Percentiles rank a stretch among this genome's conserved stretches.
Evolutionary conservation across 1,140 invertebrate genomes (phyloP).

Genomic region (Mesaphorura yosii): DNA sequence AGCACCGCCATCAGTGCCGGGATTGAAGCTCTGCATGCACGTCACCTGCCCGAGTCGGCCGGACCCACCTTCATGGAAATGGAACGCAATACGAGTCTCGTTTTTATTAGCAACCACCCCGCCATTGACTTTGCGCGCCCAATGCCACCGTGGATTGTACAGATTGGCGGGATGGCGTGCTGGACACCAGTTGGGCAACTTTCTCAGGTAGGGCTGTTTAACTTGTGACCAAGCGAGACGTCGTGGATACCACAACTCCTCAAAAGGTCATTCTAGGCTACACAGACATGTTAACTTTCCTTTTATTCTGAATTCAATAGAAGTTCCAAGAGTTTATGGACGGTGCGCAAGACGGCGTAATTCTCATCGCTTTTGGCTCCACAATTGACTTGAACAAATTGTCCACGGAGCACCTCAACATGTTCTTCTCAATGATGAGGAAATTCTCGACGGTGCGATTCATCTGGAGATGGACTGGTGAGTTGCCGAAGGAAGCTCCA

Average conservation of each 20-base stretch:
- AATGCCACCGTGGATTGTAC: conserved; percentile 6
- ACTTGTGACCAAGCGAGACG: no score
- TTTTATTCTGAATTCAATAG: no score
- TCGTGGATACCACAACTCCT: no score
- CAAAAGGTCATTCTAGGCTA: no score
- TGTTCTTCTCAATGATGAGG: conserved; percentile 19
- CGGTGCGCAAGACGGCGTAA: conserved; percentile 21
- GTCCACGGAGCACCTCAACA: not conserved
- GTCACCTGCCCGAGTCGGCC: not conserved
- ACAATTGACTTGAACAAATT: conserved; percentile 8
- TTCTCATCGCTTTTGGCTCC: conserved; percentile 24
- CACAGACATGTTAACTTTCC: no score
- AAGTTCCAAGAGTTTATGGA: no score
- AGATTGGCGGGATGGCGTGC: conserved; percentile 13
- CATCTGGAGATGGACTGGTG: conserved; percentile 16
- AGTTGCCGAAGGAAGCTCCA: conserved; percentile 1
- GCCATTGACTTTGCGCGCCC: conserved; percentile 13
- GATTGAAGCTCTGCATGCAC: not conserved
- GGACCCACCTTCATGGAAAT: conserved; percentile 7
- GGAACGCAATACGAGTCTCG: conserved; percentile 8
- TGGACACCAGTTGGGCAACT: conserved; percentile 7
- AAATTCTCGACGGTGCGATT: conserved; percentile 12
- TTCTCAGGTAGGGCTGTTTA: no score
- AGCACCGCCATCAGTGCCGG: not conserved
- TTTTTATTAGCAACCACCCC: conserved; percentile 15